A percentile compares a stretch with the other conserved stretches of the same genome.
These are phyloP conservation scores for Latrodectus geometricus DNA, from an alignment of 1,140 invertebrate genomes.

Conservation along the genomic window DNA sequence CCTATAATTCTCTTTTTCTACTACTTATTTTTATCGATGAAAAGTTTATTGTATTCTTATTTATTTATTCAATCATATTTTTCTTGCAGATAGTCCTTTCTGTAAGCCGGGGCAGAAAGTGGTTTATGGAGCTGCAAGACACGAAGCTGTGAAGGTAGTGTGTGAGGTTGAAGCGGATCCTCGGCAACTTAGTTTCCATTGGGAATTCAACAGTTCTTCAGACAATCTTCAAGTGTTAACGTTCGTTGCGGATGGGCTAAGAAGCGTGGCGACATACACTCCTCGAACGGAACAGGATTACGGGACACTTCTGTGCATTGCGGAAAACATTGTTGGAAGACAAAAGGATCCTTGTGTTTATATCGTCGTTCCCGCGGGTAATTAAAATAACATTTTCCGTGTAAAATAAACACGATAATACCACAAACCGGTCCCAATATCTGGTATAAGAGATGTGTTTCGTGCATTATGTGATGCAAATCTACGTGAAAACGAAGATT, in stretches of 20 bases:
- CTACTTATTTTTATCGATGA: too few species aligned
- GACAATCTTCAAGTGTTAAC: slow-evolving; percentile 78
- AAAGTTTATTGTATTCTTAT: too few species aligned
- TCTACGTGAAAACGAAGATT: too few species aligned
- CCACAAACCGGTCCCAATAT: too few species aligned
- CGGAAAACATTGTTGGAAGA: slow-evolving; percentile 62
- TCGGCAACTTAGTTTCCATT: slow-evolving; percentile 80
- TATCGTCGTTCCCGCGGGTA: slow-evolving; percentile 63
- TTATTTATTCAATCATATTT: not conserved
- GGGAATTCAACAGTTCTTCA: slow-evolving; percentile 93
- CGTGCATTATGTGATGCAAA: too few species aligned
- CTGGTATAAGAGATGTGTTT: too few species aligned
- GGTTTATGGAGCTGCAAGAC: slow-evolving; percentile 88
- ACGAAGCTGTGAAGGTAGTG: slow-evolving; percentile 87
- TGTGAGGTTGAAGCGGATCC: slow-evolving; percentile 92
- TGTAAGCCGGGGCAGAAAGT: slow-evolving; percentile 84
- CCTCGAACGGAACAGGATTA: slow-evolving; percentile 77
- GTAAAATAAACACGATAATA: too few species aligned
- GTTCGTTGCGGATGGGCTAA: slow-evolving; percentile 71
- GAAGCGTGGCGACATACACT: slow-evolving; percentile 77
- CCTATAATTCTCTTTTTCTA: too few species aligned
- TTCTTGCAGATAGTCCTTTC: slow-evolving; percentile 82
- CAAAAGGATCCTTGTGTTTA: slow-evolving; percentile 64
- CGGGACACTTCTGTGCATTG: slow-evolving; percentile 72
- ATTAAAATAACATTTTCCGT: slow-evolving; percentile 1